These are phyloP conservation scores for Hafferia zeledoni DNA, from an alignment of 2,797 vertebrate species.

Conservation along the genomic window DNA sequence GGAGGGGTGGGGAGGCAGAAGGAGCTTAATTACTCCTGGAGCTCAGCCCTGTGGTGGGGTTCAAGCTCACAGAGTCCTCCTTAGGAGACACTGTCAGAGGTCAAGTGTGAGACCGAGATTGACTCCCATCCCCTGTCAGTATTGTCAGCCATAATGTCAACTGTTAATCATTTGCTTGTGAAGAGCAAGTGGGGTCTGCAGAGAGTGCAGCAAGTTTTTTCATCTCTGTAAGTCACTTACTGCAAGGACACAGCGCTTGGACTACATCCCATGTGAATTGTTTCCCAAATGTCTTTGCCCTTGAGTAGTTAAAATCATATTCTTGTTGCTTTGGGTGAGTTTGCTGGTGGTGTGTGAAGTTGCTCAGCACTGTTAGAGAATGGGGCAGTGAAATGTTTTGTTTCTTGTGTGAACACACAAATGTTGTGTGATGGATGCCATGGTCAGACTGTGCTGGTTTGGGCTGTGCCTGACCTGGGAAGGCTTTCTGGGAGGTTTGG, in stretches of 20 bases:
- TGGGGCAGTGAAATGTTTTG: not conserved
- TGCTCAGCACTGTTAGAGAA: not conserved
- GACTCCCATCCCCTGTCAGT: not conserved
- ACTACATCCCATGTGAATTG: accelerated
- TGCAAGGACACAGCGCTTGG: not conserved
- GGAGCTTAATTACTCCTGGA: not conserved
- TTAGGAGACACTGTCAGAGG: not conserved
- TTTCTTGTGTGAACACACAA: not conserved
- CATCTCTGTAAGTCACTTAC: not conserved
- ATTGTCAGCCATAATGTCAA: not conserved
- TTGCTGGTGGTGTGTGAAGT: not conserved
- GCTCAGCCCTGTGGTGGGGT: not conserved
- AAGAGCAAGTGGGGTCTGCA: not conserved
- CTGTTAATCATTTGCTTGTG: not conserved
- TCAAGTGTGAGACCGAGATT: not conserved
- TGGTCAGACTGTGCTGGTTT: not conserved
- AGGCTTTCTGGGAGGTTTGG: not conserved
- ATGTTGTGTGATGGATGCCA: not conserved
- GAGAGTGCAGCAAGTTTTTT: not conserved
- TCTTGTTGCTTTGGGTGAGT: not conserved
- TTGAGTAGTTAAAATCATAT: not conserved
- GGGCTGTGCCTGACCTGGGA: not conserved
- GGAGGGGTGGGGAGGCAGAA: not conserved
- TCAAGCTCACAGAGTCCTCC: not conserved
- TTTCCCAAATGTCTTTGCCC: not conserved